Base-by-base conservation (phyloP, 2,113 vertebrate genomes). In the Psettodes erumei region DNA sequence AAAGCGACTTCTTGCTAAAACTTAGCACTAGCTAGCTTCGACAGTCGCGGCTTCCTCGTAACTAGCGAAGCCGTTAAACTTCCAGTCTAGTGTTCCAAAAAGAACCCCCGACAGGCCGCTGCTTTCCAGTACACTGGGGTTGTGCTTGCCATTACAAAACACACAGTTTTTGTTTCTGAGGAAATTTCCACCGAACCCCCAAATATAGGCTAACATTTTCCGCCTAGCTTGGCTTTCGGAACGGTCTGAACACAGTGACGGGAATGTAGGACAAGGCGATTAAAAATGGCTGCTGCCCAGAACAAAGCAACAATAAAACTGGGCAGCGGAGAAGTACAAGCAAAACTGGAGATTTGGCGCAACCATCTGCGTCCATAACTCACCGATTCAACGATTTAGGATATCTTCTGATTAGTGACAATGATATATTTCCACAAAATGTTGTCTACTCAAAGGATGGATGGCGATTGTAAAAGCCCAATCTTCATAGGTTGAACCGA, bases 251-350 rank as follows among this genome's bases (percentile, higher is more conserved):
- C 58, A 76, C 73, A 77, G 84, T 71, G 81, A 85, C 77, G 77
- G 75, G 71, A 89, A 91, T 88, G 77, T 88, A 91, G 89, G 89
- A 90, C 89, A 86, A 90, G 89, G 81, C 91, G 93, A 94, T 94
- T 94, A 94, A 95, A 95, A 91, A 95, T 95, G 94, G 94, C 94
- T 89, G 94, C 93, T 91, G 86, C 89, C 76, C 90, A 92, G 93
- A 95, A 95, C 94, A 95, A 95, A 95, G 94, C 94, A 87, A 93
- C 91, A 93, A 91, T 92, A 92, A 93, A 92, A 88, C 82, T 55
- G 79, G 77, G 79, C 79, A 90, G 82, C 68, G 21, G 63, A 54
- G 63, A 86, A 88, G 82, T 86, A 73, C 27, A 65, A 33, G 4
- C 11, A 64, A 77, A 82, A 76, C n/a, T 5, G 23, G 3, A 25